Evolutionary conservation across 1,140 invertebrate genomes (phyloP).

Genomic region (Ganaspis sp.): DNA sequence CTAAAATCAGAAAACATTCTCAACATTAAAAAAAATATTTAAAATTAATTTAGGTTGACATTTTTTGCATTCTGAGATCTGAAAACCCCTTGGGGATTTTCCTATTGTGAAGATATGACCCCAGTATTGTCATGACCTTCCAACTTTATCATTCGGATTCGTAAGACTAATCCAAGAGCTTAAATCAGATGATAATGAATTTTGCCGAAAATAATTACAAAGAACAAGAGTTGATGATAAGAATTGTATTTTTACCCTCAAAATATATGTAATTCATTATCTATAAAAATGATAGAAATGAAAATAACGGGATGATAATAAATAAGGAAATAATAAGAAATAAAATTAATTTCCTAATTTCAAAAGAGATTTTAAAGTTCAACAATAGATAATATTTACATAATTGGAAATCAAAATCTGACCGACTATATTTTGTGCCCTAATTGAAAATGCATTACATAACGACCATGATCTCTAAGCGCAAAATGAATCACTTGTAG

Average conservation of each 20-base stretch:
- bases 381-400: too few relatives aligned
- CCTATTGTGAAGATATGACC: slow-evolving; percentile 8
- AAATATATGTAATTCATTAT: too few relatives aligned
- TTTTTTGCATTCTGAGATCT: neutral
- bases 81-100: neutral
- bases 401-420: too few relatives aligned
- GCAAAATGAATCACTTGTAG: neutral
- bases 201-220: neutral
- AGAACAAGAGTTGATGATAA: too few relatives aligned
- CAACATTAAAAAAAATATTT: neutral
- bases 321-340: too few relatives aligned
- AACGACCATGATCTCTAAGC: neutral
- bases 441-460: neutral
- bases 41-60: neutral
- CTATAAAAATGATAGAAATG: too few relatives aligned
- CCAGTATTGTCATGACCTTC: slow-evolving; percentile 3
- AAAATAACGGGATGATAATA: too few relatives aligned
- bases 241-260: too few relatives aligned
- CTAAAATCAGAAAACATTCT: too few relatives aligned
- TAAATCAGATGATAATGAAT: neutral
- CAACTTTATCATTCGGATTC: neutral
- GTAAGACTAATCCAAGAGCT: slow-evolving; percentile 1
- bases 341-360: neutral
- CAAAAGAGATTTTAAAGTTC: neutral
- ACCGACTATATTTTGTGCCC: too few relatives aligned